phyloP scores from a whole-genome alignment of 2,888 invertebrate genomes.

The Epinotia demarniana region DNA sequence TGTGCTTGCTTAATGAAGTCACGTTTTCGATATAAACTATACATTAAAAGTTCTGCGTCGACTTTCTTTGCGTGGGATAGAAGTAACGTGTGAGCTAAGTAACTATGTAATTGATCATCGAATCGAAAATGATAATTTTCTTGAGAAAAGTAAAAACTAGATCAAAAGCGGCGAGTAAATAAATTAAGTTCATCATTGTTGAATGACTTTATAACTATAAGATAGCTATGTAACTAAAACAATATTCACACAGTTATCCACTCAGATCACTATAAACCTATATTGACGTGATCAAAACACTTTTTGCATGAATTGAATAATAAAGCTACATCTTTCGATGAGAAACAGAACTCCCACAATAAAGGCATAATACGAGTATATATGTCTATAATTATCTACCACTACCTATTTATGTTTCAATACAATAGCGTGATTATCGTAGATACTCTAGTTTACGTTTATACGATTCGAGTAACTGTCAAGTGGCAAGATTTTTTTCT shows the following conservation, averaged over 20 bases:
- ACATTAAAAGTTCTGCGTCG: background rate
- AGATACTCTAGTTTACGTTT: background rate
- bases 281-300: conserved; percentile 7
- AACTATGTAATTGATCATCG: background rate
- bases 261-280: background rate
- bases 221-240: too few relatives aligned
- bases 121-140: background rate
- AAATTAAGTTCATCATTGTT: background rate
- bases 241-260: background rate
- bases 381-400: conserved; percentile 4
- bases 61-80: conserved; percentile 6
- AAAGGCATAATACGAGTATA: conserved; percentile 9
- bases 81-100: conserved; percentile 3
- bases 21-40: conserved; percentile 7
- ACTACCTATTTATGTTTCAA: background rate
- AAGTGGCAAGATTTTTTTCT: conserved; percentile 12
- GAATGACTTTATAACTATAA: background rate
- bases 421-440: background rate
- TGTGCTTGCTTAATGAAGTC: conserved; percentile 17
- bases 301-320: conserved; percentile 18
- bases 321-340: background rate
- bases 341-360: conserved; percentile 16
- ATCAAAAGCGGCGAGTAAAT: background rate
- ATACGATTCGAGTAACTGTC: background rate
- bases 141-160: background rate